Percentiles rank a stretch among this genome's conserved stretches.
These are phyloP conservation scores for Parapsyche elsis DNA, from an alignment of 1,140 invertebrate genomes.

Conservation along the genomic window DNA sequence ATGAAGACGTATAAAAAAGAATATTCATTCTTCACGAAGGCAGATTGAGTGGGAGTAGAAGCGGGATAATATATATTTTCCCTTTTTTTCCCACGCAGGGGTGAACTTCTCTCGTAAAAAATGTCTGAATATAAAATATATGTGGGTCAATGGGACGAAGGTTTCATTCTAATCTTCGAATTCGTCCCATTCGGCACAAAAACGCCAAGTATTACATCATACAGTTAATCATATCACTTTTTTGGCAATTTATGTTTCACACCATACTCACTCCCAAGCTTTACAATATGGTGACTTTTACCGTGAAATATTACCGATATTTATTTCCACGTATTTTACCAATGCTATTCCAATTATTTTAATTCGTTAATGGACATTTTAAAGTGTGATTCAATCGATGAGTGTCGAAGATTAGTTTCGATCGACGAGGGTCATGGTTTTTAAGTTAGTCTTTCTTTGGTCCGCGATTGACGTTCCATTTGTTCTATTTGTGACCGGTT, in stretches of 20 bases:
- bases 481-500: background rate
- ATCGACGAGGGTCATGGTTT: too few relatives aligned
- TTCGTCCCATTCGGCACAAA: background rate
- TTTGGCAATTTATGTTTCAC: too few relatives aligned
- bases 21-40: background rate
- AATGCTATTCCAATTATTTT: too few relatives aligned
- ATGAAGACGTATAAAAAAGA: background rate
- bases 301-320: too few relatives aligned
- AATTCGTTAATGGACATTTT: too few relatives aligned
- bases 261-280: too few relatives aligned
- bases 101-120: background rate
- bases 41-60: background rate
- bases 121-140: background rate
- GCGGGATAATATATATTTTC: background rate
- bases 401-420: too few relatives aligned
- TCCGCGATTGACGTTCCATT: background rate
- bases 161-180: conserved; percentile 31
- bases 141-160: conserved; percentile 9
- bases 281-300: too few relatives aligned
- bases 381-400: too few relatives aligned
- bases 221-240: too few relatives aligned
- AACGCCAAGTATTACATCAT: background rate
- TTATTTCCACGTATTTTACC: too few relatives aligned
- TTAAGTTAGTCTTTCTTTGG: background rate
- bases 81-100: background rate